Evolutionary conservation across 2,113 vertebrate species (phyloP), one percentile per base, ranked within the genome.

Genomic region (Pipra filicauda): DNA sequence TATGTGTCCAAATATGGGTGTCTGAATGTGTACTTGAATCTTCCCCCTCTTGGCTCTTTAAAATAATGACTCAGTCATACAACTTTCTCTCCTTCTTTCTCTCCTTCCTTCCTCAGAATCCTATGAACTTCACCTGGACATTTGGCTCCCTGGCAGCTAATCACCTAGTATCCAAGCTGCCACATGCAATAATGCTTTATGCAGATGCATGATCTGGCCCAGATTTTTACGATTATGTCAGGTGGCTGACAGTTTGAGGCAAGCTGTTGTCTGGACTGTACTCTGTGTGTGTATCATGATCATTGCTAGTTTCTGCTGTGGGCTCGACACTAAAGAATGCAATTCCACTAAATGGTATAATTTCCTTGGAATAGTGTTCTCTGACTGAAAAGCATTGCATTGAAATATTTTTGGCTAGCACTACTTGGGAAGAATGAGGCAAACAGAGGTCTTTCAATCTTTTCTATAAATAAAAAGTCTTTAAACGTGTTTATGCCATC

Each of bases 401-500:
- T 94, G 80, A 85, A 95, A 78, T 89, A 55, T 26, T 93, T 97
- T 96, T 95, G 82, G 76, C 80, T 87, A 81, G 76, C 44, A 26
- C n/a, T 69, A 9, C 69, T 84, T 83, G 41, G n/a, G 58, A 91
- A 93, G 78, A 89, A 81, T 70, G 73, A 83, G 65, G 37, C 31
- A 85, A 85, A 80, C 33, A 72, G 69, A 72, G 17, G 31, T 79
- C 57, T 91, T 96, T 72, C 39, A 71, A 19, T 78, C 72, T 93
- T 64, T 72, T 85, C 85, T 90, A 86, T 84, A 78, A 85, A 92
- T 91, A 91, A 96, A 51, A 89, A 62, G 4, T 66, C 61, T 92
- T 92, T 55, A 66, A 85, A 77, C 4, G 3, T 70, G 20, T 79
- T 88, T 85, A 81, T 91, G 30, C 39, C 66, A 78, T 76, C 76